phyloP scores from a whole-genome alignment of 2,797 vertebrate genomes.

The Siniperca obscura region DNA sequence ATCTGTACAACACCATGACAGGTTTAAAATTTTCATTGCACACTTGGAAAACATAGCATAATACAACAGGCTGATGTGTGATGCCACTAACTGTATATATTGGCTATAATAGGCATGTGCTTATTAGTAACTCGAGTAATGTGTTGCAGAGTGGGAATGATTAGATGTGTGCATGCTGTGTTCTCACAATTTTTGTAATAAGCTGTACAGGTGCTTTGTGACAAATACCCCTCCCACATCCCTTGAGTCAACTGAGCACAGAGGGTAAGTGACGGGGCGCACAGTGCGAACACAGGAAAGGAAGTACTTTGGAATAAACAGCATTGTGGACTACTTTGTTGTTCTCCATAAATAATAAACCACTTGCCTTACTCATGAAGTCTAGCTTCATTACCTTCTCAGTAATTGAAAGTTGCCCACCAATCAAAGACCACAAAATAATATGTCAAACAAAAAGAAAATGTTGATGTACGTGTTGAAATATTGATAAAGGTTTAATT shows the following conservation, averaged over 20 bases:
- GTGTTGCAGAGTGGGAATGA: background rate
- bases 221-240: slow-evolving; percentile 36
- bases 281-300: slow-evolving; percentile 25
- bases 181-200: slow-evolving; percentile 18
- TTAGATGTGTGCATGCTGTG: background rate
- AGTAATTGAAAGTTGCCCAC: background rate
- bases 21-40: background rate
- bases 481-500: slow-evolving; percentile 25
- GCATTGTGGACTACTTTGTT: slow-evolving; percentile 8
- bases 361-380: background rate
- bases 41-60: background rate
- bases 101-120: background rate
- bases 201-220: slow-evolving; percentile 37
- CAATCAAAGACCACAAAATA: background rate
- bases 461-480: background rate
- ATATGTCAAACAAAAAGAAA: slow-evolving; percentile 5
- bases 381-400: background rate
- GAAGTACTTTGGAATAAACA: slow-evolving; percentile 19
- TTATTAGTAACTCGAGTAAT: background rate
- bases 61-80: background rate
- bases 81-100: background rate
- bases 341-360: slow-evolving; percentile 6
- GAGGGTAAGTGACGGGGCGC: slow-evolving; percentile 14
- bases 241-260: slow-evolving; percentile 31
- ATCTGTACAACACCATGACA: background rate